Conservation (phyloP, 2,888 invertebrate species). For the Mesorhabditis spiculigera region DNA sequence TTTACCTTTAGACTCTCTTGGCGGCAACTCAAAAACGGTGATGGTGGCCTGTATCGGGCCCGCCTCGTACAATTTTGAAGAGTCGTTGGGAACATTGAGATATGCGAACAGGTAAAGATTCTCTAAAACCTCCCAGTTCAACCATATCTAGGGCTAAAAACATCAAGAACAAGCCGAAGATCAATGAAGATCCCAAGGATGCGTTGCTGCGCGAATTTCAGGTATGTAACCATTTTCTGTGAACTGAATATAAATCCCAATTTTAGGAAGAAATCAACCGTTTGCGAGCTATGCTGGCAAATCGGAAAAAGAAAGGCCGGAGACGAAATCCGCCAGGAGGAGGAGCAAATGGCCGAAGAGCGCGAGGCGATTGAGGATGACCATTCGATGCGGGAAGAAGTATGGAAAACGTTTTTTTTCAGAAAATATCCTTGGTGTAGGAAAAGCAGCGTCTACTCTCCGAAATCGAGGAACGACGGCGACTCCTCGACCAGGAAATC, state of each 20-base stretch:
- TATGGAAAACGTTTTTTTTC: background rate
- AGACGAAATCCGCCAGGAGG: conserved; percentile 30
- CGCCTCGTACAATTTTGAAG: conserved; percentile 94
- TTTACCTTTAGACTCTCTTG: conserved; percentile 77
- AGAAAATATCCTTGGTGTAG: background rate
- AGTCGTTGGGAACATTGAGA: conserved; percentile 65
- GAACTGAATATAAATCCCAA: conserved; percentile 66
- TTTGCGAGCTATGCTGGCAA: conserved; percentile 32
- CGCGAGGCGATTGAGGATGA: background rate
- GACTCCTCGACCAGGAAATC: conserved; percentile 51
- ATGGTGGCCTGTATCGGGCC: conserved; percentile 99
- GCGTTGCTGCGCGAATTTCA: conserved; percentile 91
- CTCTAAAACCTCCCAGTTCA: conserved; percentile 65
- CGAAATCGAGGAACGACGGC: conserved; percentile 1
- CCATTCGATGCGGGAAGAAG: background rate
- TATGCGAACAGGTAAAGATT: conserved; percentile 26
- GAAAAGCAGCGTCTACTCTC: background rate
- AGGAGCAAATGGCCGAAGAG: conserved; percentile 1
- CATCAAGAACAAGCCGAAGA: conserved; percentile 94
- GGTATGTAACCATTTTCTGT: conserved; percentile 68
- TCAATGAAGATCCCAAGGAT: conserved; percentile 98
- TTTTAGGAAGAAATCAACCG: conserved; percentile 69
- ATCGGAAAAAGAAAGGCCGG: conserved; percentile 53
- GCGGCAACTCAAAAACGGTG: conserved; percentile 96
- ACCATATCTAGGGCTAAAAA: conserved; percentile 88